phyloP scores from a whole-genome alignment of 2,888 invertebrate genomes.

The Stenodema calcarata region DNA sequence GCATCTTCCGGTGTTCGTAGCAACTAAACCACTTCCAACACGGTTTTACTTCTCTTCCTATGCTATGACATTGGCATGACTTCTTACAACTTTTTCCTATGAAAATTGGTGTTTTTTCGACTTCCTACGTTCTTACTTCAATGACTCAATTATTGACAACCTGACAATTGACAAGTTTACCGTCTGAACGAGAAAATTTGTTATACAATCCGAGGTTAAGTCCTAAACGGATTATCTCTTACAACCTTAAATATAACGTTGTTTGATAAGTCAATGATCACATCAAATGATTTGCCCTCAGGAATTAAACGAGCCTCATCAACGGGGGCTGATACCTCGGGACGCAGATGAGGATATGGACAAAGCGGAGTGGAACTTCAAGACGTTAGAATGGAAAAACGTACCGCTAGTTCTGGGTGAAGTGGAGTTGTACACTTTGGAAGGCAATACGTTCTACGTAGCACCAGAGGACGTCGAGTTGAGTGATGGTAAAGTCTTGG shows the following conservation, averaged over 20 bases:
- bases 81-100: too few species aligned
- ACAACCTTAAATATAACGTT: background rate
- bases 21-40: too few species aligned
- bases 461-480: constrained; percentile 31
- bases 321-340: constrained; percentile 11
- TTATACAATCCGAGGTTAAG: too few species aligned
- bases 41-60: too few species aligned
- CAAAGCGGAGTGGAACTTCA: constrained; percentile 20
- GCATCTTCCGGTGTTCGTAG: too few species aligned
- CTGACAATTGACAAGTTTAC: too few species aligned
- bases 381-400: background rate
- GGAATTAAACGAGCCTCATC: constrained; percentile 30
- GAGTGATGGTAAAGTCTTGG: constrained; percentile 12
- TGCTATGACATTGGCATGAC: too few species aligned
- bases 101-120: too few species aligned
- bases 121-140: too few species aligned
- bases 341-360: constrained; percentile 12
- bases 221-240: background rate
- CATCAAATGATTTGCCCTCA: background rate
- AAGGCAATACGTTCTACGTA: constrained; percentile 29
- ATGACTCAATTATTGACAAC: too few species aligned
- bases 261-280: background rate
- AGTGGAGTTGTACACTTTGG: constrained; percentile 14
- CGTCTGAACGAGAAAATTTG: too few species aligned
- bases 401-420: constrained; percentile 1